Conservation (phyloP, 2,888 invertebrate genomes). For the Noctuana brunneofusca region DNA sequence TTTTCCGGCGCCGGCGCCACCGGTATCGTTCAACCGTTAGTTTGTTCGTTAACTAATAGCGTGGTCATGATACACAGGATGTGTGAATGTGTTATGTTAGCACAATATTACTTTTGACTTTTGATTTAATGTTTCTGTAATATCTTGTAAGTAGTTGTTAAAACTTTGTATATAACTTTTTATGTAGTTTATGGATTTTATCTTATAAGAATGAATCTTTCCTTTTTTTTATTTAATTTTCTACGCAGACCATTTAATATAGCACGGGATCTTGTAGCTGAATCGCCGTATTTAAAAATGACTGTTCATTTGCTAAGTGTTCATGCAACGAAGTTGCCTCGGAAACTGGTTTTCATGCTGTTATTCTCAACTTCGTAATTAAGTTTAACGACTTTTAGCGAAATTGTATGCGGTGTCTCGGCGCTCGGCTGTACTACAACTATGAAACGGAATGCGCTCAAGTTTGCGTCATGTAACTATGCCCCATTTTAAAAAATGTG, state of each 20-base stretch:
- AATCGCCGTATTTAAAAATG: not conserved
- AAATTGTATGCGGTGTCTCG: constrained; percentile 30
- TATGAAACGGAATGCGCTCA: constrained; percentile 3
- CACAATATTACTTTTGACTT: not conserved
- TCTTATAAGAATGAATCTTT: too few relatives aligned
- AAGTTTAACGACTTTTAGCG: constrained; percentile 33
- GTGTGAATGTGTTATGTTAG: not conserved
- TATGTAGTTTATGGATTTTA: too few relatives aligned
- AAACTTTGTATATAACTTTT: too few relatives aligned
- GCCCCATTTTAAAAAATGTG: not conserved
- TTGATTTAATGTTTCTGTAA: not conserved
- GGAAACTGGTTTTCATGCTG: constrained; percentile 16
- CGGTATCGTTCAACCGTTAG: not conserved
- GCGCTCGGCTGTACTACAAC: not conserved
- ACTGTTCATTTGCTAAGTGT: constrained; percentile 21
- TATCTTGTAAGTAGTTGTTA: too few relatives aligned
- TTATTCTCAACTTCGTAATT: constrained; percentile 31
- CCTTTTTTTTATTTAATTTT: not conserved
- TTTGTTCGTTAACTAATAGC: constrained; percentile 1
- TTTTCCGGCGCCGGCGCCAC: constrained; percentile 16
- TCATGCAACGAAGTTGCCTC: constrained; percentile 15
- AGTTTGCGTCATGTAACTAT: constrained; percentile 11
- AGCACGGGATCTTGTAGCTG: not conserved
- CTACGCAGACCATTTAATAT: not conserved
- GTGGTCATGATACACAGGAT: not conserved